A percentile compares a stretch with the other conserved stretches of the same genome.
These are phyloP conservation scores for Scophthalmus maximus DNA, from an alignment of 2,113 vertebrate species.

Conservation along the genomic window DNA sequence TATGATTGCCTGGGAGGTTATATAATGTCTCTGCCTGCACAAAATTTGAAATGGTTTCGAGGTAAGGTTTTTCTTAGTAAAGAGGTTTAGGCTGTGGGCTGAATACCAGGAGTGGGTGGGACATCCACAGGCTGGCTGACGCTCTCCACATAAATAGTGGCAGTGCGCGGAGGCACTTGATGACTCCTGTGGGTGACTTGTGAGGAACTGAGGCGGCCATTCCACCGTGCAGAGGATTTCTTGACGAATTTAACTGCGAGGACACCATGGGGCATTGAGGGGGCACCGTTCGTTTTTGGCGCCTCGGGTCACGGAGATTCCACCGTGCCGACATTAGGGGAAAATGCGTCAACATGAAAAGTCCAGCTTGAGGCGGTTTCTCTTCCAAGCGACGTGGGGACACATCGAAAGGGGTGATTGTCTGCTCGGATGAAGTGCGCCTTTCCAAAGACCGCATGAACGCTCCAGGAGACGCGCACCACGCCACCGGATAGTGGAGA, in stretches of 20 bases:
- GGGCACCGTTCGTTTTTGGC: not conserved
- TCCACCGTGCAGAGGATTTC: not conserved
- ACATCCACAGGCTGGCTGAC: constrained; percentile 47
- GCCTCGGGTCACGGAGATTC: not conserved
- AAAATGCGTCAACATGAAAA: constrained; percentile 40
- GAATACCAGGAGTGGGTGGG: constrained; percentile 54
- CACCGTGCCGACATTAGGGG: not conserved
- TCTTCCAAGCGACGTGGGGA: constrained; percentile 1
- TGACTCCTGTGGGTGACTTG: constrained; percentile 12
- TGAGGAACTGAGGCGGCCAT: not conserved
- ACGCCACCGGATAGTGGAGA: constrained; percentile 12
- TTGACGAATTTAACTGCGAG: not conserved
- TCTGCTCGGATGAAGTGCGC: no score
- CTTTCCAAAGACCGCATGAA: not conserved
- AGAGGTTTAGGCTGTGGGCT: constrained; percentile 1
- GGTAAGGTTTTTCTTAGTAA: not conserved
- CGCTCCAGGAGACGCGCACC: constrained; percentile 6
- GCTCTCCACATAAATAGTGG: constrained; percentile 50
- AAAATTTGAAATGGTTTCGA: not conserved
- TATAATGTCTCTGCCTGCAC: not conserved
- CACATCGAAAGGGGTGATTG: not conserved
- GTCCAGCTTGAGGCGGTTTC: constrained; percentile 14
- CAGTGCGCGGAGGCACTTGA: not conserved
- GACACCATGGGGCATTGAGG: not conserved
- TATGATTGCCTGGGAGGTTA: not conserved